These are phyloP conservation scores for Ranitomeya imitator DNA, from an alignment of 2,113 vertebrate genomes.

Conservation along the genomic window DNA sequence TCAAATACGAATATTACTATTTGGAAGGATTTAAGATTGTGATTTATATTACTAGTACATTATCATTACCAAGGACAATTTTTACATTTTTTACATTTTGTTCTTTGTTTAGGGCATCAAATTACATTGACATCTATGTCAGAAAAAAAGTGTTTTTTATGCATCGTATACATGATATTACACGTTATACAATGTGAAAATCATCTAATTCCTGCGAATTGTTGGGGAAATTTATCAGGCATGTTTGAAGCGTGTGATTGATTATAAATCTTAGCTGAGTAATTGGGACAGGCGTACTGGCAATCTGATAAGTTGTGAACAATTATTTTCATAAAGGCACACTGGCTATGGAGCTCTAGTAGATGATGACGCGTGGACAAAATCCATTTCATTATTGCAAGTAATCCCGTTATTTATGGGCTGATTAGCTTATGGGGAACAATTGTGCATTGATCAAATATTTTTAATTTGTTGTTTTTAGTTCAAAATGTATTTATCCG, in stretches of 20 bases:
- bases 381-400: constrained; percentile 7
- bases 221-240: not conserved
- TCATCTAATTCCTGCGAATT: not conserved
- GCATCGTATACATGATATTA: too few relatives aligned
- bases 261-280: not conserved
- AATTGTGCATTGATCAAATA: not conserved
- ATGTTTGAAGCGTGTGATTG: not conserved
- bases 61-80: too few relatives aligned
- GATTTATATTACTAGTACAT: too few relatives aligned
- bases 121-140: too few relatives aligned
- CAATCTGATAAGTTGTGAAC: not conserved
- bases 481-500: too few relatives aligned
- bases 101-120: too few relatives aligned
- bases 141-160: too few relatives aligned
- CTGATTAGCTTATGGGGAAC: not conserved
- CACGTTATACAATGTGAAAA: not conserved
- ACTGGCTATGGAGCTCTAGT: not conserved
- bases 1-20: too few relatives aligned
- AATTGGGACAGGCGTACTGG: not conserved
- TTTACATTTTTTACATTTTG: too few relatives aligned
- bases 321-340: not conserved
- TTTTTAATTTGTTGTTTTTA: not conserved
- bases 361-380: not conserved
- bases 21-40: too few relatives aligned
- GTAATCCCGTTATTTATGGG: not conserved